Conservation (phyloP, 2,888 invertebrate genomes). For the Rhagium mordax region DNA sequence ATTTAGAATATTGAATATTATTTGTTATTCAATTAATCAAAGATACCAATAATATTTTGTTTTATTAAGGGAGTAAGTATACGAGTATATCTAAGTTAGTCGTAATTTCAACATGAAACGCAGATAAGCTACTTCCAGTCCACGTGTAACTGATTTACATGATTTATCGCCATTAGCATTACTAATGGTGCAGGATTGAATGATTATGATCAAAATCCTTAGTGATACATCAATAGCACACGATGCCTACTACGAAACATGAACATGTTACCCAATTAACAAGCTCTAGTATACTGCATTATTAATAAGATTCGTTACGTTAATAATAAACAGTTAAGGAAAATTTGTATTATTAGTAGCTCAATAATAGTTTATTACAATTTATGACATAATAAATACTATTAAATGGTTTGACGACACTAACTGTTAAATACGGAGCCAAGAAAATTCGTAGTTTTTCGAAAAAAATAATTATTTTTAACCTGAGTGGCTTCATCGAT, state of each 20-base stretch:
- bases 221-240: background rate
- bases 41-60: too few species aligned
- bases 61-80: too few species aligned
- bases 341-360: too few species aligned
- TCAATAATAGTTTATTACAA: too few species aligned
- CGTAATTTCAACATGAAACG: background rate
- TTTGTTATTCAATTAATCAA: too few species aligned
- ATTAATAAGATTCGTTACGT: background rate
- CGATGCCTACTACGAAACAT: background rate
- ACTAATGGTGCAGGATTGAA: constrained; percentile 32
- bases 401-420: background rate
- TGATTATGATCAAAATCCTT: constrained; percentile 32
- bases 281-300: background rate
- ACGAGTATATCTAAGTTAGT: background rate
- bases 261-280: background rate
- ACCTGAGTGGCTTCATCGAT: too few species aligned
- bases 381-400: background rate
- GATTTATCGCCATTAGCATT: constrained; percentile 44
- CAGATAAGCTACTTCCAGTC: constrained; percentile 7
- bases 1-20: too few species aligned
- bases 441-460: too few species aligned
- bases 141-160: constrained; percentile 43
- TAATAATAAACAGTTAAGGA: background rate
- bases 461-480: too few species aligned
- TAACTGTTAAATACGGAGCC: too few species aligned